phyloP scores from a whole-genome alignment of 2,797 vertebrate species.

The Astyanax mexicanus region DNA sequence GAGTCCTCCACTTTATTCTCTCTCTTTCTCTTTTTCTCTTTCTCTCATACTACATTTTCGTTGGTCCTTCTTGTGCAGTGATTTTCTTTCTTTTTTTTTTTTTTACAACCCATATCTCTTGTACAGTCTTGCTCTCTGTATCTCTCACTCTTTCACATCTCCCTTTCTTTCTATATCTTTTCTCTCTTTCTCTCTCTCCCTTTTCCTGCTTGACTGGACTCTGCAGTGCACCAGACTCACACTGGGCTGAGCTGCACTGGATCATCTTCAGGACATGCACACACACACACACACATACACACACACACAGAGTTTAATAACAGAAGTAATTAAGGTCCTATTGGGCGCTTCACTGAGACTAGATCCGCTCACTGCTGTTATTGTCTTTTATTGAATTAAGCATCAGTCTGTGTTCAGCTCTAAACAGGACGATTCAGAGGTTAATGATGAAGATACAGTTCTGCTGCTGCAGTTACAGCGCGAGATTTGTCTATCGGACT shows the following conservation, averaged over 20 bases:
- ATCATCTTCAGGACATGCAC: conserved; percentile 25
- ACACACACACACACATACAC: not conserved
- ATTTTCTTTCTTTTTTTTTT: too few species aligned
- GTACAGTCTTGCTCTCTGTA: not conserved
- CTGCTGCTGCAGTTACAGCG: not conserved
- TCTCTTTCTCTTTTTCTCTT: conserved; percentile 39
- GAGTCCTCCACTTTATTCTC: conserved; percentile 34
- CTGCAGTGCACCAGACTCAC: conserved; percentile 11
- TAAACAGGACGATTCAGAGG: not conserved
- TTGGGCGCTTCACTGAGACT: not conserved
- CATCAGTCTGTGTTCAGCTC: not conserved
- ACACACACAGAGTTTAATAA: not conserved
- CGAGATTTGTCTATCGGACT: conserved; percentile 11
- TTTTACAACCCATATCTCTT: too few species aligned
- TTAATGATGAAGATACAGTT: not conserved
- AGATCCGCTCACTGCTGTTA: not conserved
- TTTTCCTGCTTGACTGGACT: conserved; percentile 13
- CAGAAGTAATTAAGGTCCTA: too few species aligned
- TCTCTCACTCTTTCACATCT: too few species aligned
- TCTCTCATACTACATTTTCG: too few species aligned
- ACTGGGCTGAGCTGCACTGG: not conserved
- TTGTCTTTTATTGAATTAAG: not conserved
- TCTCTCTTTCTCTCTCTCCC: conserved; percentile 33
- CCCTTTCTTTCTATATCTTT: conserved; percentile 17
- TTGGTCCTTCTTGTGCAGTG: too few species aligned